Evolutionary conservation across 1,140 invertebrate genomes (phyloP).

Genomic region (Tribolium castaneum): DNA sequence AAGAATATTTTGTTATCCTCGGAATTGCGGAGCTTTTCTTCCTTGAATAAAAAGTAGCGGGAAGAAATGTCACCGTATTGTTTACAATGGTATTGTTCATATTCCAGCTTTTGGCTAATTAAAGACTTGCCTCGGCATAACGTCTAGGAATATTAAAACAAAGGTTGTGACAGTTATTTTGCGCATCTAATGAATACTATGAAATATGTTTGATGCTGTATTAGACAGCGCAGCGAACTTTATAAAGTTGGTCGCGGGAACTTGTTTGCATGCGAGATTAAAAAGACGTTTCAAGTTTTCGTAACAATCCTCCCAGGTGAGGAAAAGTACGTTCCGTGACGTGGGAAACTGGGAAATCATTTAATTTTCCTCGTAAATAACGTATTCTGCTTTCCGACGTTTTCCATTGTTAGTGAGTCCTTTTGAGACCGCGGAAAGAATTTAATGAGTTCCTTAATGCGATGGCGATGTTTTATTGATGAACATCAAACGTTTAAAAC

Average conservation of each 20-base stretch:
- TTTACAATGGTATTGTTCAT: not conserved
- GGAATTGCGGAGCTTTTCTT: not conserved
- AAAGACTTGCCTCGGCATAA: not conserved
- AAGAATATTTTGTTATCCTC: not conserved
- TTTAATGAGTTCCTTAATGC: conserved; percentile 45
- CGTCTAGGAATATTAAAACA: conserved; percentile 26
- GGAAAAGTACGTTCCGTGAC: conserved; percentile 31
- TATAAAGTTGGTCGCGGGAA: conserved; percentile 32
- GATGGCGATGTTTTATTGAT: conserved; percentile 47
- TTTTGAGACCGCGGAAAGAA: conserved; percentile 45
- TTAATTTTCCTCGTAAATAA: conserved; percentile 48
- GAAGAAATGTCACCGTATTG: not conserved
- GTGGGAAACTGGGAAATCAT: conserved; percentile 46
- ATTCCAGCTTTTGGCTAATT: conserved; percentile 15
- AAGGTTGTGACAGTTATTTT: conserved; percentile 23
- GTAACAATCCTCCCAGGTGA: conserved; percentile 41
- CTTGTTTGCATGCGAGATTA: conserved; percentile 44
- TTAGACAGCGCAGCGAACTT: conserved; percentile 30
- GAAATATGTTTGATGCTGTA: conserved; percentile 46
- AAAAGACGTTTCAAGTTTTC: conserved; percentile 45
- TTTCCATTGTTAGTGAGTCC: conserved; percentile 42
- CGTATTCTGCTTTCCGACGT: conserved; percentile 41
- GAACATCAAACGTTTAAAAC: conserved; percentile 43
- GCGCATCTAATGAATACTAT: conserved; percentile 40
- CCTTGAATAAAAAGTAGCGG: not conserved